Conservation (phyloP, 2,797 vertebrate species). For the Neosilurus mollespiculum region DNA sequence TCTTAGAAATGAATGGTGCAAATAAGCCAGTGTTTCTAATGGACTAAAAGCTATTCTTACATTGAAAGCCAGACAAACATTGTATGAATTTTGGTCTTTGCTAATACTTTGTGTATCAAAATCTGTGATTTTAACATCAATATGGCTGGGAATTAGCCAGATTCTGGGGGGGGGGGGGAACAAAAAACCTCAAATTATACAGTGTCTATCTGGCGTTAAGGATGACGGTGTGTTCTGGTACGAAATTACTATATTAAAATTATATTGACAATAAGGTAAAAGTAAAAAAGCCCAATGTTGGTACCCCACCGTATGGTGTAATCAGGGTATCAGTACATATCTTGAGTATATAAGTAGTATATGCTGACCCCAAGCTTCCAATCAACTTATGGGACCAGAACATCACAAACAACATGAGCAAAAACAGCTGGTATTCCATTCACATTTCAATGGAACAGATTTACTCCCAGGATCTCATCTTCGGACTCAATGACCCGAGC, state of each 20-base stretch:
- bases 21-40: constrained; percentile 47
- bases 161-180: background rate
- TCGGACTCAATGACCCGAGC: constrained; percentile 54
- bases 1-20: constrained; percentile 19
- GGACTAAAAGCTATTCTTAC: constrained; percentile 44
- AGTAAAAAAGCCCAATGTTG: background rate
- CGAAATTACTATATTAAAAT: constrained; percentile 1
- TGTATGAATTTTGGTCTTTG: background rate
- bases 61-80: constrained; percentile 11
- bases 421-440: constrained; percentile 69
- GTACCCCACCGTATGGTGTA: constrained; percentile 1
- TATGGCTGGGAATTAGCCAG: background rate
- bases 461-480: constrained; percentile 54
- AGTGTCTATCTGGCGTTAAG: constrained; percentile 5
- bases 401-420: constrained; percentile 57
- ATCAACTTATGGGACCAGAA: constrained; percentile 53
- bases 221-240: background rate
- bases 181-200: background rate
- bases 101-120: background rate
- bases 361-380: constrained; percentile 53
- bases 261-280: background rate
- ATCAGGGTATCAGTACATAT: constrained; percentile 28
- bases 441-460: constrained; percentile 72
- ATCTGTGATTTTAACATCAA: background rate
- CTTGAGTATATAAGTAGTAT: constrained; percentile 55